Evolutionary conservation across 2,888 invertebrate species (phyloP).

Genomic region (Buathra laborator): DNA sequence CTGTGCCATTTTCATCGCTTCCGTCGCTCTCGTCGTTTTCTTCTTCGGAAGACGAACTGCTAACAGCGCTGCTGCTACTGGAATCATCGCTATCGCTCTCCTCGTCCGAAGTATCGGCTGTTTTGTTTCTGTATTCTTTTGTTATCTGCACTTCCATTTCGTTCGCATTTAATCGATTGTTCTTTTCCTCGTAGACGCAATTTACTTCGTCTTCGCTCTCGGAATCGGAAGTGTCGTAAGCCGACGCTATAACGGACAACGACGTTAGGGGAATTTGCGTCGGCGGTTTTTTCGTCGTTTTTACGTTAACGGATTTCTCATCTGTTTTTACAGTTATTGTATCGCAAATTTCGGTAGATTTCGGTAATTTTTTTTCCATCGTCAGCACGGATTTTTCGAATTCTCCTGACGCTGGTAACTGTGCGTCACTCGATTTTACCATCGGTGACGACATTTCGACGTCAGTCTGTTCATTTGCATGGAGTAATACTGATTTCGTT

Average conservation of each 20-base stretch:
- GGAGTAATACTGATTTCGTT: not conserved
- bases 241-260: slow-evolving; percentile 75
- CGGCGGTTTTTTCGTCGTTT: not conserved
- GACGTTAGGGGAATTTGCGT: slow-evolving; percentile 46
- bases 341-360: too few species aligned
- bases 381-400: not conserved
- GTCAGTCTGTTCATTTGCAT: not conserved
- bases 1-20: slow-evolving; percentile 56
- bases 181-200: slow-evolving; percentile 1
- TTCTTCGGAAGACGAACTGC: slow-evolving; percentile 68
- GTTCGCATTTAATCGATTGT: not conserved
- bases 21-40: slow-evolving; percentile 68
- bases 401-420: not conserved
- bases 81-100: slow-evolving; percentile 75
- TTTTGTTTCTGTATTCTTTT: slow-evolving; percentile 37
- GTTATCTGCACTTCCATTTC: slow-evolving; percentile 56
- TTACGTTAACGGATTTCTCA: not conserved
- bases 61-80: slow-evolving; percentile 72
- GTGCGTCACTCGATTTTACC: not conserved
- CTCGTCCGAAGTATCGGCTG: slow-evolving; percentile 41
- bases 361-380: not conserved
- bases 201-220: slow-evolving; percentile 70
- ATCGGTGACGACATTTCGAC: not conserved
- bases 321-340: not conserved
- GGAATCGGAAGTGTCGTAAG: slow-evolving; percentile 77